Base-by-base conservation (phyloP, 2,113 vertebrate genomes). In the Hydropotes inermis region DNA sequence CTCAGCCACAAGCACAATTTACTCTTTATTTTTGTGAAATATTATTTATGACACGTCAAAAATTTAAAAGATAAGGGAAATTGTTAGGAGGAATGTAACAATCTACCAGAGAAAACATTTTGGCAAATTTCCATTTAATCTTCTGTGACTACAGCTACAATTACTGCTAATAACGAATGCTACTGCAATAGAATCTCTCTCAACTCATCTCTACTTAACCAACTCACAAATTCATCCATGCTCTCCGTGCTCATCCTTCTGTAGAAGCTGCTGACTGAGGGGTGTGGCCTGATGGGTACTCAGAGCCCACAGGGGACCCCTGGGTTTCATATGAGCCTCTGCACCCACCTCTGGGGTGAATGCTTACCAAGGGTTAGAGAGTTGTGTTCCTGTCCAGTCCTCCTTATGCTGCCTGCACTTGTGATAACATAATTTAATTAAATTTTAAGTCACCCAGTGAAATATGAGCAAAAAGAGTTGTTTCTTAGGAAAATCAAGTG, bases 41-140 rank as follows among this genome's bases (percentile, higher is more conserved):
- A 92, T 79, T 97, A 91, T 95, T 97, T 89, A 87, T 93, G 87
- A 52, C 28, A 19, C 70, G 54, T 96, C 92, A 97, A 81, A 89
- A 76, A 89, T 94, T 89, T 93, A 90, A 94, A 83, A 96, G 61
- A 96, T 52, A 50, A 2, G 54, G 70, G 61, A 89, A 94, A 89
- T 61, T 61, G 12, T 93, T 91, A 95, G 74, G 36, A 94, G 91
- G 91, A 93, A 70, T 64, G 43, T 95, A 92, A 74, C 74, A 81
- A 7, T 92, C 55, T 87, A 50, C 7, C 43, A 88, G 87, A 88
- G 54, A 90, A 97, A 93, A 61, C 64, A 78, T 92, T 85, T 81
- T 95, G 94, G 47, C 61, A 45, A 85, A 79, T 90, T 96, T 95
- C 84, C 74, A 92, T 79, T 91, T 54, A 81, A 84, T 94, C 47